These are phyloP conservation scores for Drosophila quadrilineata DNA, from an alignment of 1,140 invertebrate genomes.

Conservation along the genomic window DNA sequence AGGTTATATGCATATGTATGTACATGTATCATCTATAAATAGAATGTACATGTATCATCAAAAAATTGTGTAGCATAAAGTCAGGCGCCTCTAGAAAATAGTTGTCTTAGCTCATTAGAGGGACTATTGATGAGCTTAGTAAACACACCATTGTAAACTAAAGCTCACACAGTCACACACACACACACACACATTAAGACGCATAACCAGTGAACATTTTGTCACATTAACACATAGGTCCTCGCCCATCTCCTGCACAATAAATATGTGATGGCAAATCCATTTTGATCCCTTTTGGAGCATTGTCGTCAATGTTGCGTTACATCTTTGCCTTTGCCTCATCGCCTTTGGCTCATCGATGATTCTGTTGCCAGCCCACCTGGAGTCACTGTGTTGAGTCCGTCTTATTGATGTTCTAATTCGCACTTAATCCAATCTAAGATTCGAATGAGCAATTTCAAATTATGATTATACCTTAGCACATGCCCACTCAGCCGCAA, in stretches of 20 bases:
- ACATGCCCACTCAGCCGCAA: conserved; percentile 67
- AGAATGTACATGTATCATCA: too few species aligned
- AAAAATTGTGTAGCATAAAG: conserved; percentile 20
- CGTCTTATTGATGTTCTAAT: conserved; percentile 76
- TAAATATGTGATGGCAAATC: conserved; percentile 57
- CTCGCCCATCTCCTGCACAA: conserved; percentile 3
- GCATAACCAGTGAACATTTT: conserved; percentile 36
- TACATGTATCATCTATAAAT: too few species aligned
- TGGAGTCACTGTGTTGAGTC: too few species aligned
- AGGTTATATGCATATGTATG: too few species aligned
- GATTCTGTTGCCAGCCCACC: too few species aligned
- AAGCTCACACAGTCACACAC: conserved; percentile 16
- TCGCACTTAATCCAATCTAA: conserved; percentile 79
- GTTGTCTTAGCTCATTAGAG: conserved; percentile 61
- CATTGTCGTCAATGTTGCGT: conserved; percentile 72
- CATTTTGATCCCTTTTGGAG: conserved; percentile 65
- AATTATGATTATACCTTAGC: conserved; percentile 77
- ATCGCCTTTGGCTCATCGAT: not conserved
- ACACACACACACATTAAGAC: conserved; percentile 20
- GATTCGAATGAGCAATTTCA: conserved; percentile 79
- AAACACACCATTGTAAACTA: conserved; percentile 23
- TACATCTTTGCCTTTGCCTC: conserved; percentile 37
- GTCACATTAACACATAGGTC: conserved; percentile 66
- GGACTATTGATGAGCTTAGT: conserved; percentile 61
- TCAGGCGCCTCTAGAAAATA: conserved; percentile 28